Base-by-base conservation (phyloP, 2,888 invertebrate genomes). In the Ophion costatus region DNA sequence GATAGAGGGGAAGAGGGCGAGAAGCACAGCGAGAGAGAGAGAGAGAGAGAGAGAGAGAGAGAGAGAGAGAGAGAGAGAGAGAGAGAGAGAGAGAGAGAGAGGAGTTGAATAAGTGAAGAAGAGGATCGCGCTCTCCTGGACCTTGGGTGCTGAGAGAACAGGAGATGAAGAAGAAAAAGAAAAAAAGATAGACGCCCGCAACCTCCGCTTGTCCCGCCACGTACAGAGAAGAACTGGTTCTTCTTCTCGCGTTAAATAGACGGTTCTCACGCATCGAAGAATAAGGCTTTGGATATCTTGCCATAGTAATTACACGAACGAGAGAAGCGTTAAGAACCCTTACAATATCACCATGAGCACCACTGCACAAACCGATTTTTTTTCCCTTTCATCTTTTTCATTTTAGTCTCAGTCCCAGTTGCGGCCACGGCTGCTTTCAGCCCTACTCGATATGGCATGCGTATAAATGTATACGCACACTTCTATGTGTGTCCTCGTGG, bases 181-280 rank as follows among this genome's bases (percentile, higher is more conserved):
- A 80, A 66, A 66, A 77, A 77, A 38, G 77, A 73, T 67, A 80
- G 85, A 85, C 82, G 85, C 82, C 85, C 82, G 82, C 80, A 85
- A 80, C 85, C 80, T 82, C 82, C 77, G 80, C 80, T 61, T 77
- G 85, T 82, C 74, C 85, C 82, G 82, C 82, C 85, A 57, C 76
- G 74, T 74, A 67, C 42, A 84, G 79, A 79, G 82, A 92, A 92
- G 82, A 92, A 92, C 92, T 91, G 91, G 91, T 92, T 92, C 69
- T 69, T 69, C 59, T 61, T 69, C 90, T 91, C 90, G 91, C 91
- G 91, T 90, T 88, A 91, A 91, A 91, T 90, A 88, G 87, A 87
- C 89, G 91, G 92, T 91, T 91, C 91, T 92, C 91, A 91, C 91
- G 90, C 89, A 83, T 89, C 87, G 86, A 81, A 45, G 69, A 86